Conservation (phyloP, 1,140 invertebrate species). For the Cataglyphis hispanica region DNA sequence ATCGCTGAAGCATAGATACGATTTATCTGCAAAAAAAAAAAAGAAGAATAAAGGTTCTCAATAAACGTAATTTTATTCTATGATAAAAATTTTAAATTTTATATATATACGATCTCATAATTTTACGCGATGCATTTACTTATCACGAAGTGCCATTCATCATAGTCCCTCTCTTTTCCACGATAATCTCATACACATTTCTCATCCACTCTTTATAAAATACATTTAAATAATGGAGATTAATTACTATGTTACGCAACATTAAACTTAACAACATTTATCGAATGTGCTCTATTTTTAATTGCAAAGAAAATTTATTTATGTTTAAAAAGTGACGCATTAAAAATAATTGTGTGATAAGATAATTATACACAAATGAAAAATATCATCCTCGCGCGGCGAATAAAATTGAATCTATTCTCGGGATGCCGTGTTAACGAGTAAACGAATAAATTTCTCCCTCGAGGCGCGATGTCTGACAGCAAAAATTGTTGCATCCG, state of each 20-base stretch:
- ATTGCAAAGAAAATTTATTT: not conserved
- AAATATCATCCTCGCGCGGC: not conserved
- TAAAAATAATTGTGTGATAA: slow-evolving; percentile 6
- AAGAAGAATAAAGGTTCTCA: not conserved
- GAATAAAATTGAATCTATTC: slow-evolving; percentile 27
- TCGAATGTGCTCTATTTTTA: not conserved
- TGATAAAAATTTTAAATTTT: slow-evolving; percentile 51
- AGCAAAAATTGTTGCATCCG: slow-evolving; percentile 47
- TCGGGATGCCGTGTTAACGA: slow-evolving; percentile 19
- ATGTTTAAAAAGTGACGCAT: not conserved
- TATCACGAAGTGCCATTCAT: slow-evolving; percentile 53
- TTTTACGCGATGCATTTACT: slow-evolving; percentile 47
- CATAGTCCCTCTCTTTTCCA: not conserved
- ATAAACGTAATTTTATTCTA: slow-evolving; percentile 26
- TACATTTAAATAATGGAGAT: slow-evolving; percentile 39
- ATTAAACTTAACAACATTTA: not conserved
- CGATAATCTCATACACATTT: slow-evolving; percentile 44
- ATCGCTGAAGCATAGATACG: slow-evolving; percentile 34
- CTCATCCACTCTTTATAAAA: slow-evolving; percentile 23
- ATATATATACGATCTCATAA: slow-evolving; percentile 41
- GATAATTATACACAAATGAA: not conserved
- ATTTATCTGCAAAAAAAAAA: slow-evolving; percentile 8
- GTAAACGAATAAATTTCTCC: slow-evolving; percentile 5
- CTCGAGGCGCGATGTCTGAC: not conserved
- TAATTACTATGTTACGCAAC: slow-evolving; percentile 21